Evolutionary conservation across 2,113 vertebrate genomes (phyloP).

Genomic region (Ailuropoda melanoleuca): DNA sequence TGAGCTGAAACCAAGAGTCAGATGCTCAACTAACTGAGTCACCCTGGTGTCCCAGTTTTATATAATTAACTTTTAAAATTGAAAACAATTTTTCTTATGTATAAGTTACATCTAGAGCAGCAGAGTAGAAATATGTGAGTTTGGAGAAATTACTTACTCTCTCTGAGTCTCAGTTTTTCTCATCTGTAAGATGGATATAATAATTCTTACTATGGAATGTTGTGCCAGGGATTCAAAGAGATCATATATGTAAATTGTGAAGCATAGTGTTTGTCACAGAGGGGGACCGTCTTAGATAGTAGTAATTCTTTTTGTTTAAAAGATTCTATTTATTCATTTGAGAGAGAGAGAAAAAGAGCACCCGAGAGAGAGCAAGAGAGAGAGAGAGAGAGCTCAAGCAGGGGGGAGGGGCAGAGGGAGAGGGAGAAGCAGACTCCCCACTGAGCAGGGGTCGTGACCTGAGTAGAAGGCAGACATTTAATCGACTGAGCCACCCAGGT

Average conservation of each 20-base stretch:
- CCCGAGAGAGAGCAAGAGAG: too few relatives aligned
- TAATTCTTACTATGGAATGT: not conserved
- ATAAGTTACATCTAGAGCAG: not conserved
- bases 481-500: not conserved
- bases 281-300: not conserved
- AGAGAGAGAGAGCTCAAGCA: not conserved
- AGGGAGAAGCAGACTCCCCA: not conserved
- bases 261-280: not conserved
- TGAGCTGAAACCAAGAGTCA: not conserved
- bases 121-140: not conserved
- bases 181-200: not conserved
- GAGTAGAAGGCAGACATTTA: not conserved
- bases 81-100: not conserved
- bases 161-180: not conserved
- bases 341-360: not conserved
- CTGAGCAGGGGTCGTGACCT: not conserved
- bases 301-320: not conserved
- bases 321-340: not conserved
- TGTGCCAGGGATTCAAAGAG: not conserved
- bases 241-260: not conserved
- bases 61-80: not conserved
- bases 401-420: too few relatives aligned
- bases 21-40: not conserved
- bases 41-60: not conserved
- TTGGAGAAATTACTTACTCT: not conserved